Evolutionary conservation across 2,113 vertebrate species (phyloP), one percentile per base, ranked within the genome.

Genomic region (Malurus alboscapulatus): DNA sequence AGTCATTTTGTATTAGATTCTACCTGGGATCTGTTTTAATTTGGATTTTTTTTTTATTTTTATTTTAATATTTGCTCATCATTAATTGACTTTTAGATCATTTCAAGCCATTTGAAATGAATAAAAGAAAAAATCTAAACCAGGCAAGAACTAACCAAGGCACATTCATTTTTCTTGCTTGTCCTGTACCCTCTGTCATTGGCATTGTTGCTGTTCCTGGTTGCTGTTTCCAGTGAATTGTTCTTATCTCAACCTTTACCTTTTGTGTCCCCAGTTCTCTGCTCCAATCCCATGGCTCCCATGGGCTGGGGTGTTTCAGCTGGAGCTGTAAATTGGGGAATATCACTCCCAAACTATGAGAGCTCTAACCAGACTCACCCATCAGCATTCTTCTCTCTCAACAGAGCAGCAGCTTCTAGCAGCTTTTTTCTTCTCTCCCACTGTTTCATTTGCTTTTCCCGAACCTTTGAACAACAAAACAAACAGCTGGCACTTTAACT

Each of bases 381-480:
- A 81, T 99, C 99, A 16, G 99, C 99, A 21, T 99, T 98, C 96
- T 96, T 98, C 86, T 98, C 98, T 81, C 97, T 93, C 94, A 99
- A 95, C 78, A 98, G 95, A 67, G 98, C 97, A 45, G 98, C 98
- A 30, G 98, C 94, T 48, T 98, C 98, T 19, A 97, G 90, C 27
- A 99, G 96, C 93, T 98, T 98, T 97, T 97, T 99, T 80, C 97
- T 98, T 95, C 98, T 99, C 94, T 99, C 98, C 91, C 99, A 98
- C 91, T 98, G 97, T 95, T 98, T 98, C 54, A 96, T 96, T 85
- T 98, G 98, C 91, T 97, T 99, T 95, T 98, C 98, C 85, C 97
- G 97, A 94, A 97, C 98, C 99, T 99, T 69, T 91, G 62, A 97
- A 96, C 59, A 93, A 95, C 29, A 94, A 82, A 65, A 69, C 32